Base-by-base conservation (phyloP, 2,888 invertebrate species). In the Spilosoma lubricipeda region DNA sequence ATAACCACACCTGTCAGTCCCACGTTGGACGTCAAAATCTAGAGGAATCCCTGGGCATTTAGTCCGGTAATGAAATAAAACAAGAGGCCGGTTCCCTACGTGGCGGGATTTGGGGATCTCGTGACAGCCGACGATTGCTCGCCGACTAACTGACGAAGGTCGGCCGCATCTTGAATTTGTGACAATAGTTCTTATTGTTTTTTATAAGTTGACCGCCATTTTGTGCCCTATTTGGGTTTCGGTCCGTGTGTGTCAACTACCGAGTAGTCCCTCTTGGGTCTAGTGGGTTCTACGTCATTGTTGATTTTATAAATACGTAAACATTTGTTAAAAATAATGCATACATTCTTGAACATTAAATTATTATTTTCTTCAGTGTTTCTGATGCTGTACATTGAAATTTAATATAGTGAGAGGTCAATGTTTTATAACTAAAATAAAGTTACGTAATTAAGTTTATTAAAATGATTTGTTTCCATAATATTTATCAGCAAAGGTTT, bases 21-120 rank as follows among this genome's bases (percentile, higher is more conserved):
- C 85, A 80, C 72, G 84, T 85, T 82, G 84, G 80, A 85, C 82
- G 82, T 84, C 87, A 86, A 87, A 89, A 87, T 84, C 80, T 82
- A 71, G 76, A 78, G 79, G 83, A 80, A 80, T 86, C 86, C 86
- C 85, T 71, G 70, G 84, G 78, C 85, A 81, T 85, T 79, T 79
- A 73, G 73, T 77, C 72, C 79, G 80, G 88, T 90, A 90, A 91
- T 91, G 90, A 90, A 91, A 91, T 90, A 89, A 89, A 90, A 91
- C 88, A 88, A 87, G 86, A 84, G 81, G 83, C 74, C 74, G 73
- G 77, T 74, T 80, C 78, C 81, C 79, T 85, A 90, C 88, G 90
- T 87, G 88, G 82, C 76, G 85, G 89, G 89, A 82, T 84, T 85
- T 83, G 71, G 78, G 86, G 89, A 85, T 80, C 82, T 78, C 80